Conservation (phyloP, 2,888 invertebrate species). For the Drosophila hawaiiensis region DNA sequence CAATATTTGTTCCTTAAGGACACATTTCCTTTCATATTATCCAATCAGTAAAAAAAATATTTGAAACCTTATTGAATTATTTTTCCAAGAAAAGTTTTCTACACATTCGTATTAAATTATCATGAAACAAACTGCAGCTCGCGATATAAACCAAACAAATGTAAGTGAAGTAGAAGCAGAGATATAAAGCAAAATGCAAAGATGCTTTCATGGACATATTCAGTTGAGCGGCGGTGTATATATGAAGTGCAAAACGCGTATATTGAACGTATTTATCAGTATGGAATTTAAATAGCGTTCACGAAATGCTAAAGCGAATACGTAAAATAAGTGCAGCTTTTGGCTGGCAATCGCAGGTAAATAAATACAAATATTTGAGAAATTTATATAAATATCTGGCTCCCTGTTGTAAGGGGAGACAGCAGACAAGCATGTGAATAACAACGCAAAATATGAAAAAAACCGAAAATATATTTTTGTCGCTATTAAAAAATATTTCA, state of each 20-base stretch:
- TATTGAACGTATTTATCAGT: conserved; percentile 33
- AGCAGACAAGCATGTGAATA: not conserved
- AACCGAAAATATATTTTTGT: conserved; percentile 1
- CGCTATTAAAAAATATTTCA: conserved; percentile 1
- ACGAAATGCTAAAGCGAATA: conserved; percentile 36
- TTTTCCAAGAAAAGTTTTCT: not conserved
- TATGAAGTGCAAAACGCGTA: conserved; percentile 15
- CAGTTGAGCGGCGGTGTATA: not conserved
- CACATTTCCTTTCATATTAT: not conserved
- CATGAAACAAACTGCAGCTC: not conserved
- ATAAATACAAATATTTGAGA: conserved; percentile 26
- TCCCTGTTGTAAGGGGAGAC: conserved; percentile 18
- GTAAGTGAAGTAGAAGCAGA: not conserved
- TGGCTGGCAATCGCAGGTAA: conserved; percentile 22
- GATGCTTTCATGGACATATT: not conserved
- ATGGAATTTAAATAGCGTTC: conserved; percentile 25
- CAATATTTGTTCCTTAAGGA: not conserved
- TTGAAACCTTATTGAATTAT: not conserved
- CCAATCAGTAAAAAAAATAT: not conserved
- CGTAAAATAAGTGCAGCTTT: conserved; percentile 27
- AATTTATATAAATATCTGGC: conserved; percentile 4
- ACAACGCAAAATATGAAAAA: conserved; percentile 10
- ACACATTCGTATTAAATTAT: not conserved
- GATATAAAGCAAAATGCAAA: not conserved
- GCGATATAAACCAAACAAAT: not conserved